phyloP scores from a whole-genome alignment of 2,113 vertebrate species.

The Tupaia tana region DNA sequence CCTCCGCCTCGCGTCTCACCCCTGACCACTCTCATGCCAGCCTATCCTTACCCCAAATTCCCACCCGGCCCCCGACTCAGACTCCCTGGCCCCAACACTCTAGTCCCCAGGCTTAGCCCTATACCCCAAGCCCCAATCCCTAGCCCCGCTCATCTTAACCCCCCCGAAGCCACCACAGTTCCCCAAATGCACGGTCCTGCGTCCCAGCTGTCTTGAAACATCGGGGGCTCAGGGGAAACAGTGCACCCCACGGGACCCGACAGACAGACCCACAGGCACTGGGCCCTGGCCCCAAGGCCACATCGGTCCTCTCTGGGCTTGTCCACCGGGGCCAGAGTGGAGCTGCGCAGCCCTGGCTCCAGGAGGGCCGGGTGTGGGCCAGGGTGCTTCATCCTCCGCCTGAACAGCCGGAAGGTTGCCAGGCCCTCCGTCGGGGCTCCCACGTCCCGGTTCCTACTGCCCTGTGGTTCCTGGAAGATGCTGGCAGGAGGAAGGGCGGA shows the following conservation, averaged over 20 bases:
- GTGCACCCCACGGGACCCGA: fast-evolving
- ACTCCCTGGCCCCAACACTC: background rate
- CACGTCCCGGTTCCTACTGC: no score
- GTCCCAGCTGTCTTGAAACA: fast-evolving
- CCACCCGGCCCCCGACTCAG: fast-evolving
- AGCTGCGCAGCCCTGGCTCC: fast-evolving
- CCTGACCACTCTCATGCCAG: background rate
- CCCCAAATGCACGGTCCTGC: background rate
- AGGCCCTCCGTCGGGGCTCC: no score
- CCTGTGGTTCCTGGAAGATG: background rate
- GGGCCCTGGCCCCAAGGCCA: background rate
- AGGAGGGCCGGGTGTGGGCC: fast-evolving
- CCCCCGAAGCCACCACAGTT: background rate
- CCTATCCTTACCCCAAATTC: background rate
- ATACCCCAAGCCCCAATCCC: background rate
- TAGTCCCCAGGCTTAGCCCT: background rate
- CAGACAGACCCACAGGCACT: fast-evolving
- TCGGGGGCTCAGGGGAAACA: background rate
- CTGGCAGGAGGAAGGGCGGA: slow-evolving; percentile 5
- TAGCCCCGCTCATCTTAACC: background rate
- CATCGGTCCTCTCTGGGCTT: fast-evolving
- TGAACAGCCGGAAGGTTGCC: fast-evolving
- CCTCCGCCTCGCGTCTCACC: no score
- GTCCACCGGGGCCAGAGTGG: background rate
- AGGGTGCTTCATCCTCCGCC: fast-evolving